A percentile compares a stretch with the other conserved stretches of the same genome.
phyloP scores from a whole-genome alignment of 2,888 invertebrate genomes.

The Orchestes rusci region DNA sequence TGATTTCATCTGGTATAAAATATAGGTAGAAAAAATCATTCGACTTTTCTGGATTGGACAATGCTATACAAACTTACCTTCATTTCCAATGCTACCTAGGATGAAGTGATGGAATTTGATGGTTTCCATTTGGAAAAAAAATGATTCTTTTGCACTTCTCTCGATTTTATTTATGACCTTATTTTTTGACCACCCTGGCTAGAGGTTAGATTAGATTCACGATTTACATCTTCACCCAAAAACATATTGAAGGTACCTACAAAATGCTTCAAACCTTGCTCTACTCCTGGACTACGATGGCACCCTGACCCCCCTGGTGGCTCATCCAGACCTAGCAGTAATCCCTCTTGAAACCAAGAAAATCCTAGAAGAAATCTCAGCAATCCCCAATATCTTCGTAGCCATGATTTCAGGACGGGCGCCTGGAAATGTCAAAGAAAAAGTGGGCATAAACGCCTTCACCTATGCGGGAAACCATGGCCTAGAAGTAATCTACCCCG shows the following conservation, averaged over 20 bases:
- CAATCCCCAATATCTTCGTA: constrained; percentile 77
- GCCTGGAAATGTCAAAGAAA: constrained; percentile 77
- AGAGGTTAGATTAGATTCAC: too few relatives aligned
- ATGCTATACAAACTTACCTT: too few relatives aligned
- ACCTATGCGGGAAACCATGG: constrained; percentile 81
- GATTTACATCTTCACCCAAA: too few relatives aligned
- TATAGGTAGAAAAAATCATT: too few relatives aligned
- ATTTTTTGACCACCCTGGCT: too few relatives aligned
- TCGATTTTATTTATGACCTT: too few relatives aligned
- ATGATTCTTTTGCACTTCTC: too few relatives aligned
- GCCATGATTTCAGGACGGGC: constrained; percentile 80
- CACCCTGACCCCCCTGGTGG: constrained; percentile 79
- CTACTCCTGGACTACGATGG: constrained; percentile 82
- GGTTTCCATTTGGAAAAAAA: too few relatives aligned
- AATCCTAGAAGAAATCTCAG: constrained; percentile 69
- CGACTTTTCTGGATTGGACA: too few relatives aligned
- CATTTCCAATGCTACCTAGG: too few relatives aligned
- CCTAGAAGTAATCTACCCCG: constrained; percentile 78
- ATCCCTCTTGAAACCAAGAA: constrained; percentile 79
- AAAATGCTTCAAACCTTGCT: constrained; percentile 55
- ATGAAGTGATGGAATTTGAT: too few relatives aligned
- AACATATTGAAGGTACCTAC: constrained; percentile 17
- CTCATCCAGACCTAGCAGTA: constrained; percentile 79
- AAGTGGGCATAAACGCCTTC: constrained; percentile 48
- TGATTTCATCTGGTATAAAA: too few relatives aligned